These are phyloP conservation scores for Apamea monoglypha DNA, from an alignment of 2,888 invertebrate species.

Conservation along the genomic window DNA sequence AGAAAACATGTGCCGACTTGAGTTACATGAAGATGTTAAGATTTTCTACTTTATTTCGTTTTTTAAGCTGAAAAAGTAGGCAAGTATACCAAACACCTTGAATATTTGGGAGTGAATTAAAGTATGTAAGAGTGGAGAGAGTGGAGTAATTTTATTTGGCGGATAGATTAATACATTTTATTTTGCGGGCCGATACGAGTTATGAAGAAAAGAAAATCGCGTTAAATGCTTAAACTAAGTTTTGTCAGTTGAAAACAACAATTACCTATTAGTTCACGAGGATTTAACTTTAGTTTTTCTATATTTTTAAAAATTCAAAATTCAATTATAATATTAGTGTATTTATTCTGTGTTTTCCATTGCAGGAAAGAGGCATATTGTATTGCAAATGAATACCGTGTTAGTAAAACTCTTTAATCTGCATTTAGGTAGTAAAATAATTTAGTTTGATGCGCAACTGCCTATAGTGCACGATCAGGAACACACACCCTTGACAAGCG, in stretches of 20 bases:
- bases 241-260: background rate
- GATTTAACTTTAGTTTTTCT: background rate
- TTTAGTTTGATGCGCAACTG: background rate
- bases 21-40: slow-evolving; percentile 45
- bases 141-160: background rate
- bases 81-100: background rate
- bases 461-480: background rate
- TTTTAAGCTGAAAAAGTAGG: background rate
- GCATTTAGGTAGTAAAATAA: background rate
- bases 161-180: background rate
- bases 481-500: background rate
- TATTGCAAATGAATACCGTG: background rate
- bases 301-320: too few species aligned
- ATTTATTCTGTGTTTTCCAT: background rate
- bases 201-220: background rate
- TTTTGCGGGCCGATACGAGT: background rate
- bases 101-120: background rate
- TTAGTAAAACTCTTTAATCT: background rate
- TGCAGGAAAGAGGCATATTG: background rate
- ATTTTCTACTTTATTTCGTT: slow-evolving; percentile 36
- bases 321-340: too few species aligned
- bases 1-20: slow-evolving; percentile 59
- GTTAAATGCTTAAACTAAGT: background rate
- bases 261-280: background rate
- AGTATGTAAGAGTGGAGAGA: background rate